Conservation (phyloP, 2,113 vertebrate species). For the Lepus europaeus region DNA sequence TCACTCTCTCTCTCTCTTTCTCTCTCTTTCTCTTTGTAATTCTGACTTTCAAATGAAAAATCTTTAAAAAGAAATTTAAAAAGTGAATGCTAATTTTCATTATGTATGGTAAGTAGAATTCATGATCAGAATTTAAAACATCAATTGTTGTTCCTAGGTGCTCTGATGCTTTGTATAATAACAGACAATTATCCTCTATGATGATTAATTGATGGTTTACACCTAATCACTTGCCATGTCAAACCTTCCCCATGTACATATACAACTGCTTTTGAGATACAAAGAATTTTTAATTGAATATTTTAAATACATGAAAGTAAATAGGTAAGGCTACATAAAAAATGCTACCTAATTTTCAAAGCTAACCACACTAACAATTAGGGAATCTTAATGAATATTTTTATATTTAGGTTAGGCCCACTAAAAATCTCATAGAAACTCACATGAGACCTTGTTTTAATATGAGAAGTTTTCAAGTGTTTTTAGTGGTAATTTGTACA, state of each 20-base stretch:
- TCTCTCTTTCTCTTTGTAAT: no score
- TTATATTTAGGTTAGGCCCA: neutral
- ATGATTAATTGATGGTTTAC: neutral
- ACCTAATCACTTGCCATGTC: neutral
- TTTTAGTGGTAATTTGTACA: neutral
- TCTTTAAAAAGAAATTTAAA: no score
- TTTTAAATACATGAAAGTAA: conserved; percentile 17
- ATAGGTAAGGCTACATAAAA: neutral
- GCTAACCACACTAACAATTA: neutral
- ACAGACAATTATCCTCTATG: conserved; percentile 11
- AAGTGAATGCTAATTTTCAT: neutral
- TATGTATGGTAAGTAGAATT: neutral
- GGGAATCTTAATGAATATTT: conserved; percentile 35
- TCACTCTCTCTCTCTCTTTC: no score
- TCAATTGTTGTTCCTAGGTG: neutral
- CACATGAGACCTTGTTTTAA: neutral
- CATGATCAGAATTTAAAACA: conserved; percentile 25
- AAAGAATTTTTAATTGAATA: neutral
- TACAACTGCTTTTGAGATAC: neutral
- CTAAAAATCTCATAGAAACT: conserved; percentile 15
- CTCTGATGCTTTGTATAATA: neutral
- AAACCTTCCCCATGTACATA: neutral
- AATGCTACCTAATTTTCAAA: conserved; percentile 45
- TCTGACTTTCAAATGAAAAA: no score
- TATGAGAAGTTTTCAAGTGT: neutral